Percentiles rank a stretch among this genome's conserved stretches.
Conservation (phyloP, 2,888 invertebrate genomes). For the Graphium colonna region DNA sequence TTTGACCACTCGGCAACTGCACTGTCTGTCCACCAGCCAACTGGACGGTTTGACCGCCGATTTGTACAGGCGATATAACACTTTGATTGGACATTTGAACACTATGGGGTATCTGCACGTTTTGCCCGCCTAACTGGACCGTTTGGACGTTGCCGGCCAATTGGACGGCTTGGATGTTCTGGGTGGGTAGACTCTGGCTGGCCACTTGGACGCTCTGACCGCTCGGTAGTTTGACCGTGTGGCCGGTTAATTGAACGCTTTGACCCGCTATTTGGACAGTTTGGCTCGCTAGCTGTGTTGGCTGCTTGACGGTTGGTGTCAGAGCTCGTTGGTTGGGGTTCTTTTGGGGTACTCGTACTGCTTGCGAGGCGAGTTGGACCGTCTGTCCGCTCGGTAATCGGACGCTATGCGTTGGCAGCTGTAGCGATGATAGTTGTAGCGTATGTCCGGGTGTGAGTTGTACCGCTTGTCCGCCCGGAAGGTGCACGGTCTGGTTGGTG, state of each 20-base stretch:
- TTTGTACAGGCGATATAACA: slow-evolving; percentile 34
- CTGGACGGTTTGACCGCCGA: slow-evolving; percentile 49
- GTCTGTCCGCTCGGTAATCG: slow-evolving; percentile 66
- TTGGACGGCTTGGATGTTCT: slow-evolving; percentile 61
- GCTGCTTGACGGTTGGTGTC: slow-evolving; percentile 41
- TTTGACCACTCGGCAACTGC: slow-evolving; percentile 74
- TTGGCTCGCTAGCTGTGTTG: slow-evolving; percentile 55
- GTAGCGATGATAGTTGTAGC: slow-evolving; percentile 55
- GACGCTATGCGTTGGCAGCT: slow-evolving; percentile 61
- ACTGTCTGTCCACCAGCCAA: slow-evolving; percentile 52
- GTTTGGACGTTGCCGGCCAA: slow-evolving; percentile 51
- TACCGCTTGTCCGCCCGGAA: slow-evolving; percentile 47
- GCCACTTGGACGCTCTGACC: slow-evolving; percentile 58
- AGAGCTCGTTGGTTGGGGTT: slow-evolving; percentile 43
- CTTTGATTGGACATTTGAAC: slow-evolving; percentile 29
- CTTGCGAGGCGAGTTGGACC: slow-evolving; percentile 58
- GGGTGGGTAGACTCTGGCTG: slow-evolving; percentile 48
- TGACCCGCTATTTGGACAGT: slow-evolving; percentile 61
- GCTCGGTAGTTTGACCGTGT: slow-evolving; percentile 71
- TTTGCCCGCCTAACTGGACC: slow-evolving; percentile 40
- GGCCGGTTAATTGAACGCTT: slow-evolving; percentile 62
- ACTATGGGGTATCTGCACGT: slow-evolving; percentile 50
- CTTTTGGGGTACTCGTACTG: slow-evolving; percentile 51
- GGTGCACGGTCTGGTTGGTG: slow-evolving; percentile 54
- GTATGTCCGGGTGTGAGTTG: slow-evolving; percentile 53